Evolutionary conservation across 1,140 invertebrate genomes (phyloP).

Genomic region (Wasmannia auropunctata): DNA sequence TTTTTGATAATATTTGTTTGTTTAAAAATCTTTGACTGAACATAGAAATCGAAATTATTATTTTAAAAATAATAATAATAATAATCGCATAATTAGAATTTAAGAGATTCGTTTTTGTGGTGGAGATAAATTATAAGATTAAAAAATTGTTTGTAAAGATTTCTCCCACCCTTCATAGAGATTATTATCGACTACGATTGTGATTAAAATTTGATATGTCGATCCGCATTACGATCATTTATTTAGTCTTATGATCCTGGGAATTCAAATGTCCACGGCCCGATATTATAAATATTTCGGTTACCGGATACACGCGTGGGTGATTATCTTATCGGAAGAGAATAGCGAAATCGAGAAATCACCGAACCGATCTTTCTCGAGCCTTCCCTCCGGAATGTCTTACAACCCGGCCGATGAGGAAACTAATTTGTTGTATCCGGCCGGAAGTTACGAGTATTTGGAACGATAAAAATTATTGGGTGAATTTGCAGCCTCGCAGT

Average conservation of each 20-base stretch:
- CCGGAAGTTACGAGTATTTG: conserved; percentile 93
- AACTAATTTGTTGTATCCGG: conserved; percentile 88
- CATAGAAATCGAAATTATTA: too few relatives aligned
- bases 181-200: background rate
- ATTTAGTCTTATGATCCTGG: conserved; percentile 78
- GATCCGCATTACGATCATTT: background rate
- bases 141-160: background rate
- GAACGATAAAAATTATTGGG: conserved; percentile 95
- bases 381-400: conserved; percentile 89
- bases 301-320: conserved; percentile 93
- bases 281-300: conserved; percentile 91
- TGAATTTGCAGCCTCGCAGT: conserved; percentile 88
- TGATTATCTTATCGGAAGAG: conserved; percentile 87
- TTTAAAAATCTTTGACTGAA: too few relatives aligned
- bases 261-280: conserved; percentile 89
- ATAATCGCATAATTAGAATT: background rate
- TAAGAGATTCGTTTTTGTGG: background rate
- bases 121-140: background rate
- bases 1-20: background rate
- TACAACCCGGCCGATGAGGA: conserved; percentile 83
- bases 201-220: background rate
- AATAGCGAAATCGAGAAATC: conserved; percentile 84
- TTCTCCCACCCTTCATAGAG: background rate
- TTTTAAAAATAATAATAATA: background rate
- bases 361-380: conserved; percentile 92